Base-by-base conservation (phyloP, 2,113 vertebrate genomes). In the Sterna hirundo region DNA sequence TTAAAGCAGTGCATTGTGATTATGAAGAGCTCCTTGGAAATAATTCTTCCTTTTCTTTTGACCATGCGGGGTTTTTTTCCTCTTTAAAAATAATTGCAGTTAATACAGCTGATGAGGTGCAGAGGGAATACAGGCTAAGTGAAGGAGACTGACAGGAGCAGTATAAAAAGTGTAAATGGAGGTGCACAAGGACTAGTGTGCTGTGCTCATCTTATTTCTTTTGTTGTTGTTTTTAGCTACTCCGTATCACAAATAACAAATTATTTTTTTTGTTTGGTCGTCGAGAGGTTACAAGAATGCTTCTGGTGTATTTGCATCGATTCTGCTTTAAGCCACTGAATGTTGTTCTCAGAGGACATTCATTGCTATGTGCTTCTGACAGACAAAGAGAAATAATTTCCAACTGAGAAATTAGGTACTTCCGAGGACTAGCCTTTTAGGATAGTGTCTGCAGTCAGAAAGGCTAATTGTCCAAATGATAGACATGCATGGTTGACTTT, bases 391-490 rank as follows among this genome's bases (percentile, higher is more conserved):
- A 95, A 97, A 92, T 90, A 87, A 95, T 90, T 97, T 97, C 79
- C 78, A 86, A 30, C 91, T 87, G 97, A 98, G 89, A 95, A 94
- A 96, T 93, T 79, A 93, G 90, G 80, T 82, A 32, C 75, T 96
- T 86, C 38, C 93, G 75, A 90, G 91, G 86, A 95, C 79, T 66
- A 70, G 91, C 55, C 84, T 96, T 96, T 95, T 86, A 88, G 74
- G 94, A 85, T 64, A 47, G 68, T 46, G 47, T 93, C 94, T 97
- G 36, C 77, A 62, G 32, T 91, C 88, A 82, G 96, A 95, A 97
- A 93, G 93, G 90, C 93, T 96, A 93, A 97, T 97, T 3, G 13
- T 96, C 93, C 96, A 94, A 89, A 76, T 89, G 96, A 97, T 95
- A 96, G 98, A 83, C 77, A 82, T 44, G 77, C 95, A 62, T 85